Base-by-base conservation (phyloP, 2,888 invertebrate species). In the Leptinotarsa peninsularis region DNA sequence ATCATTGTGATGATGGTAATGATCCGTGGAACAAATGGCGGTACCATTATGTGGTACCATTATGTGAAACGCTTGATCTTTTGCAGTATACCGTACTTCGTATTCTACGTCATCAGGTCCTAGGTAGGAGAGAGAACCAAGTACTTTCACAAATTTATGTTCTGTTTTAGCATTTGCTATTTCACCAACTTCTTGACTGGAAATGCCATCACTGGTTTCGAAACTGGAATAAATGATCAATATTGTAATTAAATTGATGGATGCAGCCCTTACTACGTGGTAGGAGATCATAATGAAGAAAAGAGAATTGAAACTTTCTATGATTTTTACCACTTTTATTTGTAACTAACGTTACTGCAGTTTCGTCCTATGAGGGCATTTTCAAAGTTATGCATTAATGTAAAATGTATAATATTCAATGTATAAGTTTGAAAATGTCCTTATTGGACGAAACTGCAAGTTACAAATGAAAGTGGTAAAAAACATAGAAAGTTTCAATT, bases 31-130 rank as follows among this genome's bases (percentile, higher is more conserved):
- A 82, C 82, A 67, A 83, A 85, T 13, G 85, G 84, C 17, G 85
- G 85, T 49, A 85, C 83, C 67, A 81, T 81, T n/a, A 83, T 79
- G 71, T 84, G 83, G 49, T 82, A 82, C 2, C 83, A 82, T 77
- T 80, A 83, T 14, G 76, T 83, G 84, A 71, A 83, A 84, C 10
- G 84, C 84, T 74, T 90, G 88, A 81, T 90, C 89, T 80, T 90
- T 89, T 73, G 90, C 90, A 50, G 88, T 83, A 83, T 90, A 90
- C 7, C 85, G 85, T 70, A 90, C 83, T 14, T 85, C 85, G 80
- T 88, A 87, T 33, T 85, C 84, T n/a, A 85, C 85, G 4, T 90
- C 90, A 76, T 90, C 89, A 13, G 87, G 85, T 14, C 87, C 89
- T 3, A 87, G 87, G 83, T 89, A 90, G 50, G 88, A 88, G 83